Conservation (phyloP, 2,888 invertebrate species). For the Drosophila anceps region DNA sequence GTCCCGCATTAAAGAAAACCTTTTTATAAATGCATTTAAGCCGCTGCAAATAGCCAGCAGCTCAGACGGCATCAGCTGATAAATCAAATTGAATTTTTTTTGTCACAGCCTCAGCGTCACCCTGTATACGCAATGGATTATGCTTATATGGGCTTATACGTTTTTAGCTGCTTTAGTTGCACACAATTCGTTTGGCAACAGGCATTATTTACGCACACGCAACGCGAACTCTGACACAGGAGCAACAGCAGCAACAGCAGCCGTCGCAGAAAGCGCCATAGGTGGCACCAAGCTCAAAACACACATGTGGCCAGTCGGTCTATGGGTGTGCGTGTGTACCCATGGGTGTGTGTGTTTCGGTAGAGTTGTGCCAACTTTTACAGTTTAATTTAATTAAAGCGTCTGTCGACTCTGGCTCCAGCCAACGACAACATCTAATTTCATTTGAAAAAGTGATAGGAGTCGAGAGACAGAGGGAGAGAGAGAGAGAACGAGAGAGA, state of each 20-base stretch:
- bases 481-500: slow-evolving; percentile 9
- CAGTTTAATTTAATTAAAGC: slow-evolving; percentile 77
- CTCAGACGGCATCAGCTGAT: slow-evolving; percentile 8
- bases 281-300: slow-evolving; percentile 36
- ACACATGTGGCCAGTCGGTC: slow-evolving; percentile 49
- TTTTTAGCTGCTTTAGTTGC: slow-evolving; percentile 64
- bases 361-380: slow-evolving; percentile 65
- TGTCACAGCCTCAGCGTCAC: slow-evolving; percentile 27
- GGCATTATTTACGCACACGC: slow-evolving; percentile 53
- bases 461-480: not conserved
- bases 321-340: not conserved
- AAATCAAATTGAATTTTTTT: slow-evolving; percentile 16
- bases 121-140: slow-evolving; percentile 64
- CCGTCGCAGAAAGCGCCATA: slow-evolving; percentile 8
- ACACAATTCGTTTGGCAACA: slow-evolving; percentile 66
- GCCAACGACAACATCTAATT: slow-evolving; percentile 65
- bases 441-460: slow-evolving; percentile 55
- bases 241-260: slow-evolving; percentile 2
- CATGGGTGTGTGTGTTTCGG: slow-evolving; percentile 26
- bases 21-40: not conserved
- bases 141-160: slow-evolving; percentile 37
- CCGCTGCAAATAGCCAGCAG: not conserved
- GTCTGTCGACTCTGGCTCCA: slow-evolving; percentile 48
- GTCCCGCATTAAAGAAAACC: not conserved
- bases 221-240: slow-evolving; percentile 70